Conservation (phyloP, 2,888 invertebrate species). For the Drosophila lutescens region DNA sequence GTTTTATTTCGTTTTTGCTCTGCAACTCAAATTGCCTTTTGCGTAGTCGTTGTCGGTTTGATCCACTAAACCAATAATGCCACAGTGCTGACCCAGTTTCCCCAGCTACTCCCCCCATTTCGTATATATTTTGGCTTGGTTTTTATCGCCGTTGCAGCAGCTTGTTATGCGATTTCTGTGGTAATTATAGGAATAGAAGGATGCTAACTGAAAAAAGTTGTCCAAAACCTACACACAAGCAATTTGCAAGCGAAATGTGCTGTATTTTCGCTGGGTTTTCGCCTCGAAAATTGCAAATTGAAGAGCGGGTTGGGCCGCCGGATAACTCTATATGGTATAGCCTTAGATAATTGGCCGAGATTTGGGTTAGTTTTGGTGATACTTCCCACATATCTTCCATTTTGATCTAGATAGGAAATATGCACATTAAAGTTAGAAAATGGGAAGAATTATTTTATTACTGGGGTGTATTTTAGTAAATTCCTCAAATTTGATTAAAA, state of each 20-base stretch:
- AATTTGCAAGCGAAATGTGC: conserved; percentile 42
- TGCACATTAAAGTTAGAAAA: background rate
- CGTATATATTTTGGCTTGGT: background rate
- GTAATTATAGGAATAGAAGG: conserved; percentile 55
- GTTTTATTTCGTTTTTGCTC: conserved; percentile 12
- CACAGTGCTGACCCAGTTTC: conserved; percentile 67
- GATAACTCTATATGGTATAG: conserved; percentile 6
- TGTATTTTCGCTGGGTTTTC: conserved; percentile 20
- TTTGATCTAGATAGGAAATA: background rate
- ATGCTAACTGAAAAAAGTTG: conserved; percentile 27
- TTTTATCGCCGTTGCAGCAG: conserved; percentile 8
- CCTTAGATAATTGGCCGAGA: conserved; percentile 19
- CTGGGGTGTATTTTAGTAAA: background rate
- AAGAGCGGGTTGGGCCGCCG: conserved; percentile 1
- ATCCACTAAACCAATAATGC: conserved; percentile 77
- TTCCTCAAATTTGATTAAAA: background rate
- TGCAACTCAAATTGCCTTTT: conserved; percentile 59
- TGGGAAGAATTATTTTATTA: background rate
- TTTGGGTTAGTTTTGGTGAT: conserved; percentile 15
- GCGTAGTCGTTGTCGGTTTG: conserved; percentile 58
- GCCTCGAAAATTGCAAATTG: conserved; percentile 15
- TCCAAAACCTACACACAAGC: conserved; percentile 43
- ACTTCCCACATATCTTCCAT: conserved; percentile 7
- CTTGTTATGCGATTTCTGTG: conserved; percentile 45
- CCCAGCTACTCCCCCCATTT: conserved; percentile 21